Evolutionary conservation across 2,797 vertebrate genomes (phyloP), one percentile per base, ranked within the genome.

Genomic region (Jordanella pulchra): DNA sequence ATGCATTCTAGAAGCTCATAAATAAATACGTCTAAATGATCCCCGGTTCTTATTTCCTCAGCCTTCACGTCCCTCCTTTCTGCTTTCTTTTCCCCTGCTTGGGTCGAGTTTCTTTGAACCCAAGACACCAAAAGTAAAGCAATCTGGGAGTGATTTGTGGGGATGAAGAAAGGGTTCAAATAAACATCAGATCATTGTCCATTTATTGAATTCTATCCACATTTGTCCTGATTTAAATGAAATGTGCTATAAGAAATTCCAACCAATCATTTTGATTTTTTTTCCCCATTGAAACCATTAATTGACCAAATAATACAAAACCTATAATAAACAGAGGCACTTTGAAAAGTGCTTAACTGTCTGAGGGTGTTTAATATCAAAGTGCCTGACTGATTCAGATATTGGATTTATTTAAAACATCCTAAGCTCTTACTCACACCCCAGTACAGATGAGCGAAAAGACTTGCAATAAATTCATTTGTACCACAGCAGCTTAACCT

Each of bases 1-100:
- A 89, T 80, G 81, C 81, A 86, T 79, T 81, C 61, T 68, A 86
- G 70, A 82, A 64, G 56, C 67, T 18, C 76, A 83, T 53, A 78
- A 83, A 83, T 18, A 73, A 79, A 60, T 32, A 73, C 5, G 67
- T 47, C 42, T 72, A 72, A 73, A 82, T 45, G 4, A 60, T 30
- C 42, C 35, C 18, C 9, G 23, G 23, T 44, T 61, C 48, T 30
- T 7, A 28, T 61, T 55, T 30, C 18, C n/a, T n/a, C n/a, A n/a
- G n/a, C n/a, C n/a, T n/a, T n/a, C n/a, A n/a, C n/a, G n/a, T n/a
- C n/a, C n/a, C 7, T 50, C 55, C 51, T 28, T 39, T 39, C 35
- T 39, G 35, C 0, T 7, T 39, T 13, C 21, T 25, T 17, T 11
- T 48, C 30, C 17, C 21, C 32, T 30, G 15, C 10, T 21, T 35